Percentiles rank a stretch among this genome's conserved stretches.
Conservation (phyloP, 2,888 invertebrate species). For the Cephus pygmeus region DNA sequence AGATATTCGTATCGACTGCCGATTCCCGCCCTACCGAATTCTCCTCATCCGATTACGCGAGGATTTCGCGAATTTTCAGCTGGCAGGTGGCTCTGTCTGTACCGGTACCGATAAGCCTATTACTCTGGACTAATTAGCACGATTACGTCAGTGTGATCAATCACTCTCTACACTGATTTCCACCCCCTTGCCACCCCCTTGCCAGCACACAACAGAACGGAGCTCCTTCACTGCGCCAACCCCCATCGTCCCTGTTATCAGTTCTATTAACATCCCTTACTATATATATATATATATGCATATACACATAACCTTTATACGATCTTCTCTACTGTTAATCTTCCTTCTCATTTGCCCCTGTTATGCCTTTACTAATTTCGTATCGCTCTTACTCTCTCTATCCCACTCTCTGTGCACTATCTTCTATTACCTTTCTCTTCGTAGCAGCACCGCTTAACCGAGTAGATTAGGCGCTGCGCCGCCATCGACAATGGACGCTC, state of each 20-base stretch:
- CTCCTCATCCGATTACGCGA: constrained; percentile 11
- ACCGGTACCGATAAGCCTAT: constrained; percentile 19
- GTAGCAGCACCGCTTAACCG: constrained; percentile 5
- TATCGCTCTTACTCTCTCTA: not conserved
- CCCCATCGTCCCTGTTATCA: not conserved
- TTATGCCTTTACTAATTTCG: not conserved
- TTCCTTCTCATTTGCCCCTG: not conserved
- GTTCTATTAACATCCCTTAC: not conserved
- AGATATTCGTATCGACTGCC: not conserved
- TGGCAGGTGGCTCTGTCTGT: not conserved
- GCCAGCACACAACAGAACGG: not conserved
- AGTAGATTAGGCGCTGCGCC: constrained; percentile 12
- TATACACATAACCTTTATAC: not conserved
- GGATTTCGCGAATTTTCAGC: constrained; percentile 15
- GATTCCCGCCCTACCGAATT: not conserved
- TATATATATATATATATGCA: not conserved
- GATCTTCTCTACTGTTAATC: not conserved
- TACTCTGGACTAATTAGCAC: constrained; percentile 21
- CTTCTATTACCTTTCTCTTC: not conserved
- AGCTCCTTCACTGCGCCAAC: not conserved
- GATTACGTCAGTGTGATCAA: constrained; percentile 22
- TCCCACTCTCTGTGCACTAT: constrained; percentile 6
- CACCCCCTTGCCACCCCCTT: not conserved
- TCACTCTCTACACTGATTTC: constrained; percentile 18
- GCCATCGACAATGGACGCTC: constrained; percentile 15